Evolutionary conservation across 2,888 invertebrate species (phyloP).

Genomic region (Ariolimax columbianus): DNA sequence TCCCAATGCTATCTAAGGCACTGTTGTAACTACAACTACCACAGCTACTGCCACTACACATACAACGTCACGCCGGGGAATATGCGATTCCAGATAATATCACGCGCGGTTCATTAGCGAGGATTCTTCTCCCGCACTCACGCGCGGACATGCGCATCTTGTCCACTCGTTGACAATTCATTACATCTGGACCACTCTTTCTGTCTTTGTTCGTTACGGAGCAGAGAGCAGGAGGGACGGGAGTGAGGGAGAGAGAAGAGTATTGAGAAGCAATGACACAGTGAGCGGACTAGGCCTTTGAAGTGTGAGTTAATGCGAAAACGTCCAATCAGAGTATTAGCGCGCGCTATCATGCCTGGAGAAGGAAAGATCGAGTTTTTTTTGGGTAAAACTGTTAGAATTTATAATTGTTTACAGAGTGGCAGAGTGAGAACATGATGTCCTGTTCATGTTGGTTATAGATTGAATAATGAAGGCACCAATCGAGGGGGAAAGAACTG

Average conservation of each 20-base stretch:
- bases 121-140: neutral
- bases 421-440: too few relatives aligned
- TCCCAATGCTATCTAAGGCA: neutral
- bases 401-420: too few relatives aligned
- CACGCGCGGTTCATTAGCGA: neutral
- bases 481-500: too few relatives aligned
- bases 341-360: too few relatives aligned
- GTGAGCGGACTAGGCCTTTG: neutral
- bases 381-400: too few relatives aligned
- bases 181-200: neutral
- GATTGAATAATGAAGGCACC: too few relatives aligned
- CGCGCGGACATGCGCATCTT: neutral
- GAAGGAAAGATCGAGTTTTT: too few relatives aligned
- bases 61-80: slow-evolving; percentile 9
- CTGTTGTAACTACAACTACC: neutral
- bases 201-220: neutral
- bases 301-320: neutral
- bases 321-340: neutral
- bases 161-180: slow-evolving; percentile 19
- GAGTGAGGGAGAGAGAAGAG: neutral
- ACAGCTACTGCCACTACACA: neutral
- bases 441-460: too few relatives aligned
- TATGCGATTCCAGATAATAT: neutral
- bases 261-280: neutral
- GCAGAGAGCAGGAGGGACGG: neutral